Conservation (phyloP, 2,797 vertebrate species). For the Anisognathus igniventris region DNA sequence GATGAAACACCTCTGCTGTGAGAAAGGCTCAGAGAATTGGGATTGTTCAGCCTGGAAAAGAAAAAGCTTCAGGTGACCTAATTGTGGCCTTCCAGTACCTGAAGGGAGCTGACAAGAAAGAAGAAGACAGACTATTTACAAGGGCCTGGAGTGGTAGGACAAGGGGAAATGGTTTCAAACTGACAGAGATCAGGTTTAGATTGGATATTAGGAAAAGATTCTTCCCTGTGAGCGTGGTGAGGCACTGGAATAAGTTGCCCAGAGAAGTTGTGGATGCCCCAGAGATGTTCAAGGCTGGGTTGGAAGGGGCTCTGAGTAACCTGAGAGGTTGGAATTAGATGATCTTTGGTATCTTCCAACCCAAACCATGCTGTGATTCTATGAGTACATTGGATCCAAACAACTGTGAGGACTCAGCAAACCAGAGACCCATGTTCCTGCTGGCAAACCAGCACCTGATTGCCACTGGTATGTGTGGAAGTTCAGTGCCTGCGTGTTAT, state of each 20-base stretch:
- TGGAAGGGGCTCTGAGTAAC: neutral
- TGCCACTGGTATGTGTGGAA: neutral
- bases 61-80: neutral
- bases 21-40: neutral
- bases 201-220: neutral
- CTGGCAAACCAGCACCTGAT: neutral
- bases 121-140: neutral
- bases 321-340: neutral
- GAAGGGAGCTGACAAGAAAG: neutral
- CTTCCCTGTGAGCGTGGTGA: neutral
- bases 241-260: neutral
- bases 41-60: neutral
- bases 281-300: neutral
- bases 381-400: neutral
- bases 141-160: neutral
- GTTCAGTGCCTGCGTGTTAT: neutral
- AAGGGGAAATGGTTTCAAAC: neutral
- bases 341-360: neutral
- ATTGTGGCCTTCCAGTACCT: neutral
- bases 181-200: neutral
- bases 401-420: neutral
- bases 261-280: neutral
- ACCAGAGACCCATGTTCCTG: neutral
- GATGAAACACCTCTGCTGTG: neutral
- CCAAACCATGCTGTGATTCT: neutral